Conservation (phyloP, 2,888 invertebrate species). For the Chaetogeoica ovagalla region DNA sequence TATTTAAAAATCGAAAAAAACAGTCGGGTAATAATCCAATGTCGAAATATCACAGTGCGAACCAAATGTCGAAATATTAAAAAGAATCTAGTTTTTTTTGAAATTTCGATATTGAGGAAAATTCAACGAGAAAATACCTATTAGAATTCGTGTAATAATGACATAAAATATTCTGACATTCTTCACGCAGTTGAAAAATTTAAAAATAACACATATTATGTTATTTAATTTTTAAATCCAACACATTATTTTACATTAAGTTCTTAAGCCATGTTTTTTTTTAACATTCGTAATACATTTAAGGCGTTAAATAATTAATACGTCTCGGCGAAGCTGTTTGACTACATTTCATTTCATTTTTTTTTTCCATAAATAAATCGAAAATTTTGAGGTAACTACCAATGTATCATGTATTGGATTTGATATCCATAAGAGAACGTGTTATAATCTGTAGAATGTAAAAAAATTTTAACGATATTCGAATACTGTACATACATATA, state of each 20-base stretch:
- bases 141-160: no score
- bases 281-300: neutral
- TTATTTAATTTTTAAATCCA: neutral
- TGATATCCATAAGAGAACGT: neutral
- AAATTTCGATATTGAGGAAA: neutral
- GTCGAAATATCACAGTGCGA: neutral
- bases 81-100: neutral
- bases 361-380: no score
- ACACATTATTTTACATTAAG: neutral
- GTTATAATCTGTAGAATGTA: no score
- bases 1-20: neutral
- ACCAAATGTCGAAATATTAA: neutral
- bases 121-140: neutral
- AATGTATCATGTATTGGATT: no score
- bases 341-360: slow-evolving; percentile 14
- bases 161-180: no score
- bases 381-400: no score
- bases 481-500: neutral
- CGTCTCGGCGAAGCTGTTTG: neutral
- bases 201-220: no score
- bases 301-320: slow-evolving; percentile 1
- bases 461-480: neutral
- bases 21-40: neutral
- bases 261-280: neutral
- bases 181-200: no score